phyloP scores from a whole-genome alignment of 2,113 vertebrate genomes.

The Columbina picui region DNA sequence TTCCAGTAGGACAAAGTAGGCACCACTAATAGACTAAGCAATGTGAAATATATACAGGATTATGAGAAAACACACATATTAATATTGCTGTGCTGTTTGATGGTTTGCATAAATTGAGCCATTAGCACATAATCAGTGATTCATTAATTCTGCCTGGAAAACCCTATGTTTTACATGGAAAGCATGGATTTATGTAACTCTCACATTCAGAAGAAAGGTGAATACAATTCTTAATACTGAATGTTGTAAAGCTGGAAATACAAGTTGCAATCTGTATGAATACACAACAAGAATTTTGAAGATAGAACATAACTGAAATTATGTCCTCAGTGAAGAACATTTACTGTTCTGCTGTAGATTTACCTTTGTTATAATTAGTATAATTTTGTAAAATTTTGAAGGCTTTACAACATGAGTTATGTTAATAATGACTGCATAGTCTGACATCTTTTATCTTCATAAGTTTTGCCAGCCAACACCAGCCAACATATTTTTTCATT shows the following conservation, averaged over 20 bases:
- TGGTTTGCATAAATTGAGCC: neutral
- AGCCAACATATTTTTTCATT: neutral
- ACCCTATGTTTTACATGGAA: neutral
- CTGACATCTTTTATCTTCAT: neutral
- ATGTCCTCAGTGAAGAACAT: neutral
- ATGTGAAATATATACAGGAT: neutral
- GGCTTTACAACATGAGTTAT: neutral
- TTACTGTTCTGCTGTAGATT: neutral
- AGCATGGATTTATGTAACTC: neutral
- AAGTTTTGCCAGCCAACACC: neutral
- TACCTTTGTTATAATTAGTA: neutral
- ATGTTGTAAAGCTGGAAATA: neutral
- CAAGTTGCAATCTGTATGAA: neutral
- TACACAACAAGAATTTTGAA: neutral
- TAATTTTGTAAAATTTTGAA: neutral
- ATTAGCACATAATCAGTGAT: neutral
- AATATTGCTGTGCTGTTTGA: neutral
- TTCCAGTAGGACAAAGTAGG: neutral
- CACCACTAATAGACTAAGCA: neutral
- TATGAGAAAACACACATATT: neutral
- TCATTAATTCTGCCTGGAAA: neutral
- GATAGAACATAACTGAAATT: neutral
- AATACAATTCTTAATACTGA: neutral
- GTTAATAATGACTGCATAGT: neutral
- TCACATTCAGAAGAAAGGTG: neutral